Conservation (phyloP, 2,888 invertebrate species). For the Athalia cordata region DNA sequence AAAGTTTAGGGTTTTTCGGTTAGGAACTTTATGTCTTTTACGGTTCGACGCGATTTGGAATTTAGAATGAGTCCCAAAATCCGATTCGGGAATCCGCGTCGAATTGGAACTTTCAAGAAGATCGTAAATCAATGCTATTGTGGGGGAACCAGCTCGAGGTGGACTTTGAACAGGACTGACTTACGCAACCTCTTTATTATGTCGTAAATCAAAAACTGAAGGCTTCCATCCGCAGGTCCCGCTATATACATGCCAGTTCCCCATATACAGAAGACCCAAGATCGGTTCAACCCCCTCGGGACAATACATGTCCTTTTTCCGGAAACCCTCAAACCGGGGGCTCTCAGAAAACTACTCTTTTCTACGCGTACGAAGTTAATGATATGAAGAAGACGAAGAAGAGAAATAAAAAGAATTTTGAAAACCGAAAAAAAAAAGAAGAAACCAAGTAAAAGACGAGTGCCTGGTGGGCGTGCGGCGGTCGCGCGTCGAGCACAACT, state of each 20-base stretch:
- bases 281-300: neutral
- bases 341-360: neutral
- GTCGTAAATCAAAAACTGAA: slow-evolving; percentile 58
- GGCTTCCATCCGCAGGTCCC: neutral
- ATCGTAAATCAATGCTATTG: slow-evolving; percentile 60
- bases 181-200: slow-evolving; percentile 64
- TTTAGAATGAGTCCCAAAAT: slow-evolving; percentile 46
- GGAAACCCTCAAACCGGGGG: neutral
- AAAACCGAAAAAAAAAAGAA: neutral
- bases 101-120: slow-evolving; percentile 61
- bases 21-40: slow-evolving; percentile 32
- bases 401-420: neutral
- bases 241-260: slow-evolving; percentile 2
- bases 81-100: slow-evolving; percentile 55
- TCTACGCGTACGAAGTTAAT: neutral
- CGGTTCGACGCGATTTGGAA: slow-evolving; percentile 33
- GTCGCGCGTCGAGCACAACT: slow-evolving; percentile 39
- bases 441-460: neutral
- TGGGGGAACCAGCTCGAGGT: slow-evolving; percentile 22
- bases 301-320: neutral
- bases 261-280: neutral
- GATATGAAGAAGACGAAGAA: neutral
- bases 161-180: slow-evolving; percentile 49
- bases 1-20: neutral
- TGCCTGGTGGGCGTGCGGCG: neutral